phyloP scores from a whole-genome alignment of 2,113 vertebrate species.

The Callipepla californica region DNA sequence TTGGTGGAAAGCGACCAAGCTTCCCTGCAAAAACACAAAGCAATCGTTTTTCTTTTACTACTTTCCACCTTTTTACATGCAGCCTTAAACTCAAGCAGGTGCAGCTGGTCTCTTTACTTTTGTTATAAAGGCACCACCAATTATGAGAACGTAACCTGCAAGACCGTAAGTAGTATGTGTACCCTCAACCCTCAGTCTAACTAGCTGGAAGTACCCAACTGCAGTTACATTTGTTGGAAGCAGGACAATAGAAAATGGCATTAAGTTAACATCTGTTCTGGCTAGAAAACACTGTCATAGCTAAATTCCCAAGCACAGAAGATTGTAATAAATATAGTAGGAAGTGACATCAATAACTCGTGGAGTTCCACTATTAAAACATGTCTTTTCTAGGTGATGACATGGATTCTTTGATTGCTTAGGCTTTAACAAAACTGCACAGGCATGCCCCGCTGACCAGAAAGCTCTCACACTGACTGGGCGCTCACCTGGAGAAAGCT shows the following conservation, averaged over 20 bases:
- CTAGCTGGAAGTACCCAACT: not conserved
- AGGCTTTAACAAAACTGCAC: not conserved
- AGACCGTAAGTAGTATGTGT: not conserved
- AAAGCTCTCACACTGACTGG: not conserved
- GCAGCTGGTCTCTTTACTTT: not conserved
- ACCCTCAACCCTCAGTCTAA: not conserved
- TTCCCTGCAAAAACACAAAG: conserved; percentile 79
- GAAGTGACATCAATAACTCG: not conserved
- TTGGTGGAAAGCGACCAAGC: conserved; percentile 81
- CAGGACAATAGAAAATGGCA: not conserved
- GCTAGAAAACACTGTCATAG: not conserved
- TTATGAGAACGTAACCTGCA: not conserved
- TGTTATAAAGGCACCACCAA: not conserved
- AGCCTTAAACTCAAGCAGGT: not conserved
- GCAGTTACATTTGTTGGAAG: not conserved
- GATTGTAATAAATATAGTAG: not conserved
- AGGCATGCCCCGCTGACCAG: not conserved
- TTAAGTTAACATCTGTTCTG: not conserved
- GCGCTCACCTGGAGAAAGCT: not conserved
- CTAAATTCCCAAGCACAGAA: not conserved
- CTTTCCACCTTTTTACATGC: not conserved
- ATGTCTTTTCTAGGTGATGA: not conserved
- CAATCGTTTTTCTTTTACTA: not conserved
- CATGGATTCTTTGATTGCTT: not conserved
- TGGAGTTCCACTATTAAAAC: not conserved